These are phyloP conservation scores for Trachymyrmex septentrionalis DNA, from an alignment of 1,140 invertebrate species.

Conservation along the genomic window DNA sequence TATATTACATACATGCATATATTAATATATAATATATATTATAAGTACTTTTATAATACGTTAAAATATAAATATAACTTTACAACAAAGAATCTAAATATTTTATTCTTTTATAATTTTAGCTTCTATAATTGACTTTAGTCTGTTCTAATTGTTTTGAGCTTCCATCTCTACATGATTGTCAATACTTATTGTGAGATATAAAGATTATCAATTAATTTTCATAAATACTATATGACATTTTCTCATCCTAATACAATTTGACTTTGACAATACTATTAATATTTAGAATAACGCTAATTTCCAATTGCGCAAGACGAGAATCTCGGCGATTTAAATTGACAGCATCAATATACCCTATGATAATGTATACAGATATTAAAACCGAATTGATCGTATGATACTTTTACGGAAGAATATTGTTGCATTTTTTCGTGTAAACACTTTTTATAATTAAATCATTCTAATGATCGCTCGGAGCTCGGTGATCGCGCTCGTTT, in stretches of 20 bases:
- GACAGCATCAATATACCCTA: not conserved
- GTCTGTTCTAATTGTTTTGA: not conserved
- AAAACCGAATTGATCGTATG: not conserved
- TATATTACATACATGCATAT: too few relatives aligned
- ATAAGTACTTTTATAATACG: not conserved
- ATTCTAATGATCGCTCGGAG: not conserved
- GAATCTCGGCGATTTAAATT: not conserved
- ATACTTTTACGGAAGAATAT: not conserved
- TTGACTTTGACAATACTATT: not conserved
- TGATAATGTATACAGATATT: not conserved
- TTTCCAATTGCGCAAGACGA: slow-evolving; percentile 1
- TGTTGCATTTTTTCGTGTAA: slow-evolving; percentile 1
- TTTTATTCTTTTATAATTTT: not conserved
- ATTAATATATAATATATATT: too few relatives aligned
- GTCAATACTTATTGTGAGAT: not conserved
- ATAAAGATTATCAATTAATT: not conserved
- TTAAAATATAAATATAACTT: slow-evolving; percentile 13
- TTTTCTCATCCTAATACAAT: not conserved
- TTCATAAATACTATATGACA: not conserved
- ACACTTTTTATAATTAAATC: not conserved
- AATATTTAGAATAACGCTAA: slow-evolving; percentile 11
- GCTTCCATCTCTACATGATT: not conserved
- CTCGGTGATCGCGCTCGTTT: not conserved
- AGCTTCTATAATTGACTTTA: not conserved
- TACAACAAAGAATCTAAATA: not conserved